phyloP scores from a whole-genome alignment of 2,888 invertebrate genomes.

The Acanthopleura granulata region DNA sequence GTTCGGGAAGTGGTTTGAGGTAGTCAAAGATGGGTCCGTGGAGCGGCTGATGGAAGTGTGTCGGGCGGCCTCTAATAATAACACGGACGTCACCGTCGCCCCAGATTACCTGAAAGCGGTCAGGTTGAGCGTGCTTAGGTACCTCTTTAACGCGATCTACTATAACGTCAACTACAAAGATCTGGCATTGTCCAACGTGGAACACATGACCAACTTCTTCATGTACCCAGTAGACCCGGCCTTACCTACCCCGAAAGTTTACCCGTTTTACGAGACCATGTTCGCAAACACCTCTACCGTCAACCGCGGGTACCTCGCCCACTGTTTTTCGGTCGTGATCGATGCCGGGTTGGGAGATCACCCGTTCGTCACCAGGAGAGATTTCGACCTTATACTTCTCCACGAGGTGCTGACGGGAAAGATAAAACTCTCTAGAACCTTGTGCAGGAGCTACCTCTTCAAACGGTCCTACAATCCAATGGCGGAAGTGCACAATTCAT shows the following conservation, averaged over 20 bases:
- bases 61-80: conserved; percentile 7
- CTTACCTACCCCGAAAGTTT: not conserved
- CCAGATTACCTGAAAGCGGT: not conserved
- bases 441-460: not conserved
- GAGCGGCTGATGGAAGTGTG: not conserved
- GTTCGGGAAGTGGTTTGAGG: not conserved
- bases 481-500: not conserved
- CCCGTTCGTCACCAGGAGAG: not conserved
- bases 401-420: not conserved
- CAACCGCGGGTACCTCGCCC: conserved; percentile 7
- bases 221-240: not conserved
- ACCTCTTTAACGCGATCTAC: not conserved
- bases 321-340: not conserved
- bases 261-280: not conserved
- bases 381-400: not conserved
- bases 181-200: not conserved
- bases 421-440: not conserved
- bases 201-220: conserved; percentile 4
- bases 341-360: not conserved
- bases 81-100: not conserved
- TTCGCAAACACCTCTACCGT: not conserved
- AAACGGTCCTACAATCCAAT: not conserved
- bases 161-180: not conserved
- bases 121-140: not conserved
- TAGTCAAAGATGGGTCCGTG: not conserved